Base-by-base conservation (phyloP, 2,797 vertebrate species). In the Myiothlypis chrysogaster region DNA sequence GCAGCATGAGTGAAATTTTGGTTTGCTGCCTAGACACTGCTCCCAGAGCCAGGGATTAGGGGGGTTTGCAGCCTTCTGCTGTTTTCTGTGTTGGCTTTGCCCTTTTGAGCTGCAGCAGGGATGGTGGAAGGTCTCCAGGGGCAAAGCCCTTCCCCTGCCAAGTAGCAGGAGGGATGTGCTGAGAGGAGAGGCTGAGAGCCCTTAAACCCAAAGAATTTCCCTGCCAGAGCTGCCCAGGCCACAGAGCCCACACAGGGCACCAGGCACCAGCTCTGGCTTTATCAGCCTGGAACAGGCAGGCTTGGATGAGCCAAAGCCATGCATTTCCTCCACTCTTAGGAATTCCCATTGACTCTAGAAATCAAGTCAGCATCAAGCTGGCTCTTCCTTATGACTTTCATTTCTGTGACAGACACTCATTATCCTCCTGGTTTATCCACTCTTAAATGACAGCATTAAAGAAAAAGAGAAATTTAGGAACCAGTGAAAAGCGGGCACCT, bases 241-340 rank as follows among this genome's bases (percentile, higher is more conserved):
- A 5, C 28, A 9, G 35, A 76, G 30, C 24, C 23, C 24, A 2
- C 3, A 0, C 1, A 0, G 73, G 55, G 13, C 8, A 1, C 1
- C 1, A 10, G 23, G 1, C 46, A 47, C 69, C 3, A 21, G 12
- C 22, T 44, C 32, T 6, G 43, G 55, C 12, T 81, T 80, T 11
- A 34, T 30, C 64, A 93, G 68, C 13, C 50, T 80, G 35, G 5
- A 3, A 6, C 3, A 39, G 68, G 32, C 27, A 53, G 37, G 23
- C 21, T 25, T 34, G 43, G 20, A 3, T 71, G 53, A 70, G 61
- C 34, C 49, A 18, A 41, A 41, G 0, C 1, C 43, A 3, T 0
- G 0, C 3, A 20, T 73, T 85, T 81, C 32, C 53, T 56, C 57
- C 49, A 0, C 12, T 22, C 64, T 63, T 21, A 10, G n/a, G 22